Evolutionary conservation across 1,140 invertebrate genomes (phyloP).

Genomic region (Elymnias hypermnestra): DNA sequence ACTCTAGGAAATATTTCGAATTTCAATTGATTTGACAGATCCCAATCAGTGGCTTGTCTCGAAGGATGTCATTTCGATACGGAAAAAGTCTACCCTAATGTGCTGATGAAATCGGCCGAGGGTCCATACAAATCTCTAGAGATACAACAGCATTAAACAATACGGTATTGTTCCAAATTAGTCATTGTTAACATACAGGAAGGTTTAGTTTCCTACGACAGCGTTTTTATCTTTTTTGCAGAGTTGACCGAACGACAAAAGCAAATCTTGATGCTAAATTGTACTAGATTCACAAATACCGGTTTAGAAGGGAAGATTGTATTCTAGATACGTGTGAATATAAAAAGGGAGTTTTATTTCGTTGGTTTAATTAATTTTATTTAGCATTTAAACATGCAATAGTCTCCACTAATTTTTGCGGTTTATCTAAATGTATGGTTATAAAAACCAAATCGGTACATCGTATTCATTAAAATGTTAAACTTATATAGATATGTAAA

Average conservation of each 20-base stretch:
- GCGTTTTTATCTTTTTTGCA: neutral
- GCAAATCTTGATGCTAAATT: constrained; percentile 12
- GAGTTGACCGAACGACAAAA: constrained; percentile 3
- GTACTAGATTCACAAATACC: constrained; percentile 7
- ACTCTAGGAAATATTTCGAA: neutral
- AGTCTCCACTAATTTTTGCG: no score
- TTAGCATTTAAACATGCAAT: no score
- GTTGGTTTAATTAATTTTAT: neutral
- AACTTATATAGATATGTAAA: no score
- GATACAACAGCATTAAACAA: neutral
- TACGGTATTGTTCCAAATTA: neutral
- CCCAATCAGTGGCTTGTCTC: neutral
- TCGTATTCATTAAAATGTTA: no score
- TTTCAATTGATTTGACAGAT: neutral
- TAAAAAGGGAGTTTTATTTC: constrained; percentile 8
- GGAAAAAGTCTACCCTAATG: constrained; percentile 1
- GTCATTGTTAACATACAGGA: neutral
- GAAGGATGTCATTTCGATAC: constrained; percentile 1
- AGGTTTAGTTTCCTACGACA: neutral
- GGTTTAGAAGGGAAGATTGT: constrained; percentile 7
- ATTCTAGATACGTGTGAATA: constrained; percentile 4
- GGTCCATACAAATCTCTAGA: constrained; percentile 11
- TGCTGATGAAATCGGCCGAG: constrained; percentile 5
- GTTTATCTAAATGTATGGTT: no score
- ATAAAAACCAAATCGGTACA: no score